Conservation (phyloP, 2,797 vertebrate genomes). For the Moxostoma hubbsi region DNA sequence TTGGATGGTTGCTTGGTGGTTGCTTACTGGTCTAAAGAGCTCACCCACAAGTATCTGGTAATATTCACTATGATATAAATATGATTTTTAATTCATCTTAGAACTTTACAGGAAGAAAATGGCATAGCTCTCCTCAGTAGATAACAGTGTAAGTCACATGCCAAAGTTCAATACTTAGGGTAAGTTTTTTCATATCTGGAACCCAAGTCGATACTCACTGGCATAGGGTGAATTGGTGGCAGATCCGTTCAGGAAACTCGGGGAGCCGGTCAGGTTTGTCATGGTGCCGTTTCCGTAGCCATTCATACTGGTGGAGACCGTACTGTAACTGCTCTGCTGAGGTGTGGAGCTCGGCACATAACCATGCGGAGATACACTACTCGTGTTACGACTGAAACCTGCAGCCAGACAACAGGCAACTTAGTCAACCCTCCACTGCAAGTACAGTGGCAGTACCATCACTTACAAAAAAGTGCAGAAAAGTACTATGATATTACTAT, state of each 20-base stretch:
- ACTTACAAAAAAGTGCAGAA: too few relatives aligned
- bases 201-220: slow-evolving; percentile 82
- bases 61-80: too few relatives aligned
- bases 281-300: slow-evolving; percentile 91
- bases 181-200: too few relatives aligned
- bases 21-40: too few relatives aligned
- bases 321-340: slow-evolving; percentile 96
- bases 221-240: slow-evolving; percentile 98
- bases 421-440: not conserved
- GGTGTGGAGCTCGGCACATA: slow-evolving; percentile 97
- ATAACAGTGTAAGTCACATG: too few relatives aligned
- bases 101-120: too few relatives aligned
- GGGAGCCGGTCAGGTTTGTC: slow-evolving; percentile 96
- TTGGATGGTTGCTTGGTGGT: too few relatives aligned
- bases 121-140: too few relatives aligned
- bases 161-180: too few relatives aligned
- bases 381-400: slow-evolving; percentile 97
- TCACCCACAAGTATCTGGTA: too few relatives aligned
- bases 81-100: too few relatives aligned
- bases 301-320: slow-evolving; percentile 96
- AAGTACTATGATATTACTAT: too few relatives aligned
- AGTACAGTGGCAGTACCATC: not conserved
- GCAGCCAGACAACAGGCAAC: slow-evolving; percentile 22
- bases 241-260: slow-evolving; percentile 96
- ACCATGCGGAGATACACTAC: slow-evolving; percentile 94